These are phyloP conservation scores for Laterallus jamaicensis DNA, from an alignment of 2,113 vertebrate species.

Conservation along the genomic window DNA sequence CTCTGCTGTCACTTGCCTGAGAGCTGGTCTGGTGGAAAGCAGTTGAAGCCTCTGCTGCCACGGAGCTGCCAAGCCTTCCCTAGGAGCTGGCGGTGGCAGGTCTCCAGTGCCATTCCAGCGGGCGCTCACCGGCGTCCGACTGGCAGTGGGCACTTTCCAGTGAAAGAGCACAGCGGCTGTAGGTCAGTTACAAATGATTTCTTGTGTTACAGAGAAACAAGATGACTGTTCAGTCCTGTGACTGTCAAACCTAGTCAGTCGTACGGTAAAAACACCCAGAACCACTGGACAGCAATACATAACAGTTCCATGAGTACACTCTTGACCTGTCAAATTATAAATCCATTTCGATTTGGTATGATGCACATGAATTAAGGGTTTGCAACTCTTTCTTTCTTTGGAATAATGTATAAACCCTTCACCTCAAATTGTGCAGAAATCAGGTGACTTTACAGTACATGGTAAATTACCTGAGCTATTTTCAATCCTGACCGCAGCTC, in stretches of 20 bases:
- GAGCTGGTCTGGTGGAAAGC: neutral
- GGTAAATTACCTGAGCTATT: slow-evolving; percentile 25
- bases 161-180: neutral
- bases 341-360: slow-evolving; percentile 33
- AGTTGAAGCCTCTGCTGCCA: neutral
- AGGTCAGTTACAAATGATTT: neutral
- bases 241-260: neutral
- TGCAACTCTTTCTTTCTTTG: slow-evolving; percentile 48
- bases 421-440: slow-evolving; percentile 41
- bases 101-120: neutral
- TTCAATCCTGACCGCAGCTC: neutral
- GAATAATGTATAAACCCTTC: slow-evolving; percentile 51
- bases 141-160: neutral
- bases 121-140: neutral
- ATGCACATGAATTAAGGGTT: slow-evolving; percentile 41
- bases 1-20: neutral
- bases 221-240: neutral
- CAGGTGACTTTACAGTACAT: slow-evolving; percentile 9
- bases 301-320: slow-evolving; percentile 42
- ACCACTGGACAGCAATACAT: neutral
- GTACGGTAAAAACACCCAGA: neutral
- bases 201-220: neutral
- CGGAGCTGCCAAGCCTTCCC: neutral
- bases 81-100: neutral
- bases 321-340: slow-evolving; percentile 46